Percentiles rank a stretch among this genome's conserved stretches.
These are phyloP conservation scores for Papilio polytes DNA, from an alignment of 1,140 invertebrate genomes.

Conservation along the genomic window DNA sequence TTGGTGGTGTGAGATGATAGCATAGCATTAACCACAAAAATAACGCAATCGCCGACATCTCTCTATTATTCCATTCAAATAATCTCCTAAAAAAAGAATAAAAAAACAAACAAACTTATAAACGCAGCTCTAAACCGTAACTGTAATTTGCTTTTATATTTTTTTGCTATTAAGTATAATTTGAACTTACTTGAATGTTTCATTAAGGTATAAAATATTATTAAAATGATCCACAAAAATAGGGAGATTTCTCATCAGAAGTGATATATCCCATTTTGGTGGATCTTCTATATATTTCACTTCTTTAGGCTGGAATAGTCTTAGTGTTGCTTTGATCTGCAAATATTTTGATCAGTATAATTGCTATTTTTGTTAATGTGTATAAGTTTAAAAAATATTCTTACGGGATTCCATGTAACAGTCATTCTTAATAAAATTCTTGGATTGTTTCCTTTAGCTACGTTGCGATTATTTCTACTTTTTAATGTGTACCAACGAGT, in stretches of 20 bases:
- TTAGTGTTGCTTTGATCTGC: conserved; percentile 69
- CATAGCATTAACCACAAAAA: conserved; percentile 88
- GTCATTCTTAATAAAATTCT: conserved; percentile 81
- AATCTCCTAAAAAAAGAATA: conserved; percentile 85
- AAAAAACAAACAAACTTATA: background rate
- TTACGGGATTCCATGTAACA: conserved; percentile 72
- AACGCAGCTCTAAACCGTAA: background rate
- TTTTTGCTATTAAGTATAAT: background rate
- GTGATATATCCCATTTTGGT: conserved; percentile 65
- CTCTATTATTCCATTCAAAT: conserved; percentile 97
- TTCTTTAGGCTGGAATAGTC: conserved; percentile 66
- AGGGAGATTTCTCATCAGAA: conserved; percentile 39
- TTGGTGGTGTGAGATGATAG: conserved; percentile 62
- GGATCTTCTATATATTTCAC: conserved; percentile 66
- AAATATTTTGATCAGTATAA: conserved; percentile 40
- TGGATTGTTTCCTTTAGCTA: conserved; percentile 69
- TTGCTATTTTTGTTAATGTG: background rate
- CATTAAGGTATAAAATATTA: conserved; percentile 45
- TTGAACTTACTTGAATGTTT: conserved; percentile 72
- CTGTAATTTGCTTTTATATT: background rate
- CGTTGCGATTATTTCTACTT: conserved; percentile 58
- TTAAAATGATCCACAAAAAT: background rate
- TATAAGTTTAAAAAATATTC: conserved; percentile 47
- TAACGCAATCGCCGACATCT: conserved; percentile 93
- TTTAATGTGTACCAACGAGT: conserved; percentile 71